Evolutionary conservation across 1,140 invertebrate species (phyloP), one percentile per base, ranked within the genome.

Genomic region (Phthorimaea operculella): DNA sequence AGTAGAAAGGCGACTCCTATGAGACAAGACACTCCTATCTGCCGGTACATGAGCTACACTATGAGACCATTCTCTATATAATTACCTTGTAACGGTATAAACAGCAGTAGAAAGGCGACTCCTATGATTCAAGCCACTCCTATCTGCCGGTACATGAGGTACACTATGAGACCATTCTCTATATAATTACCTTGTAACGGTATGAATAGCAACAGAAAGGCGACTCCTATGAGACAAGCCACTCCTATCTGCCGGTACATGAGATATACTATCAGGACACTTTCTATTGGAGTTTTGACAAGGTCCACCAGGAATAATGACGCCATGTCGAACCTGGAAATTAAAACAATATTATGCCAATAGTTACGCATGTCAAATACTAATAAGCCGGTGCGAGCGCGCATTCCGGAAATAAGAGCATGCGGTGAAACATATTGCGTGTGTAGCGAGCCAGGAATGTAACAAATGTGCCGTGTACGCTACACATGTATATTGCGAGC

Each of bases 31-130:
- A 28, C 21, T 28, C 21, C 21, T 4, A 28, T 28, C 21, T 28
- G 21, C 6, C 21, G 21, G 21, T 28, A 28, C n/a, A n/a, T n/a
- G n/a, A n/a, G n/a, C n/a, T n/a, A n/a, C n/a, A n/a, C 6, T 28
- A 2, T 28, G 6, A 28, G 2, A 28, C 21, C 6, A 4, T 4
- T 28, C 6, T 28, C 21, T n/a, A 28, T 28, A 28, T 28, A 28
- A 4, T 28, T 28, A 88, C 92, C 90, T 89, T 97, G 95, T 6
- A 97, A 77, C 0, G 95, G 95, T 57, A 96, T 92, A 45, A 96
- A 92, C 47, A 93, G 79, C 0, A 96, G 61, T 12, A 97, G 84
- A 14, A 94, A 90, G 0, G 89, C 87, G 0, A 96, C 90, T 0
- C 95, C 95, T 9, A 93, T 90, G 0, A 97, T 73, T 0, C 91